Evolutionary conservation across 2,797 vertebrate genomes (phyloP), one percentile per base, ranked within the genome.

Genomic region (Platalea minor): DNA sequence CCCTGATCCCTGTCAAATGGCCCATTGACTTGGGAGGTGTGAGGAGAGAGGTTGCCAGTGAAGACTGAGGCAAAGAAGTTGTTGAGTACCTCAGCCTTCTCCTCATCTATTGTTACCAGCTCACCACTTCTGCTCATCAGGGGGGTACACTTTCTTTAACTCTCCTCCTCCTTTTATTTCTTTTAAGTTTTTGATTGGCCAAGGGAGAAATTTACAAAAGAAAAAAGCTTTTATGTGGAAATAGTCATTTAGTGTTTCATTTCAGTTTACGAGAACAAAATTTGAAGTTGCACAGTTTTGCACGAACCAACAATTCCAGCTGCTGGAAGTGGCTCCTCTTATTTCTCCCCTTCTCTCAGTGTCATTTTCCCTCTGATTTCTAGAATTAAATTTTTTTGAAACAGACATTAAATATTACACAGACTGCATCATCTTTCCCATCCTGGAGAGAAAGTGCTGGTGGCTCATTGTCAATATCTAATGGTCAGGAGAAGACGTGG

Each of bases 401-500:
- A 50, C 11, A 77, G 56, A 50, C 56, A 43, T 45, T 9, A 50
- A 70, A 14, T 64, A 19, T 5, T 75, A 45, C n/a, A 18, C 20
- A 53, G n/a, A 7, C 31, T 28, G 61, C 11, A 60, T 7, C 25
- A 37, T 51, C 48, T 68, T 81, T 85, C 15, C 57, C 17, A 16
- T 46, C 7, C 43, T 25, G 11, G 3, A 11, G 53, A 53, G 61
- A 31, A 77, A n/a, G 25, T 37, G 39, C 19, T 41, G 4, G 24
- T 60, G 67, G 20, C 28, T 89, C 11, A 4, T 9, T 33, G 11
- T 74, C 24, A 26, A 1, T 69, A 35, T 13, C n/a, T n/a, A 25
- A 63, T 0, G 8, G 26, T 50, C 41, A 26, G n/a, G 35, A 85
- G 68, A 48, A 59, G 59, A 17, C 0, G 1, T 0, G 5, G 31